These are phyloP conservation scores for Eutrigla gurnardus DNA, from an alignment of 2,797 vertebrate genomes.

Conservation along the genomic window DNA sequence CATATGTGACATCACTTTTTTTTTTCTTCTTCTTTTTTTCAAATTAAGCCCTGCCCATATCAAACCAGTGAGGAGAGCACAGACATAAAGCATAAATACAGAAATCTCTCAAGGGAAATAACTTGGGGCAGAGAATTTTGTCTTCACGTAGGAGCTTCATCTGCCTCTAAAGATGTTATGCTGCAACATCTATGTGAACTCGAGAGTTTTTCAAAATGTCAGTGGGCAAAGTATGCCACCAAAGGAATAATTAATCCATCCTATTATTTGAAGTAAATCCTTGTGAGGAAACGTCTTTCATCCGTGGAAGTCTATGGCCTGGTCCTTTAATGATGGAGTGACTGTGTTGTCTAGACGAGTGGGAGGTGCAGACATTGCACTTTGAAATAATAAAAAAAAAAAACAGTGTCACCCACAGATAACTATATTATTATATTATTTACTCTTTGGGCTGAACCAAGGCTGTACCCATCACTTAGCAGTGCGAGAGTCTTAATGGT, in stretches of 20 bases:
- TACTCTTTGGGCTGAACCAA: slow-evolving; percentile 4
- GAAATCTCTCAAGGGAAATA: neutral
- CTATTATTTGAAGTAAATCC: slow-evolving; percentile 20
- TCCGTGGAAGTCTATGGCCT: slow-evolving; percentile 4
- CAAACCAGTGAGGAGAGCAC: neutral
- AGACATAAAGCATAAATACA: neutral
- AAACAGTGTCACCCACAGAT: slow-evolving; percentile 32
- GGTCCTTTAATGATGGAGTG: slow-evolving; percentile 39
- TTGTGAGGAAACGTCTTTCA: slow-evolving; percentile 20
- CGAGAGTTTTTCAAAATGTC: neutral
- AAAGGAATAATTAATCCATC: slow-evolving; percentile 18
- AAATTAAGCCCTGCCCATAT: neutral
- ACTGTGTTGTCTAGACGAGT: slow-evolving; percentile 56
- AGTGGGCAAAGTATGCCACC: neutral
- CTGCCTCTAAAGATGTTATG: neutral
- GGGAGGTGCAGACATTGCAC: slow-evolving; percentile 34
- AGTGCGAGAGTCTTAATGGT: slow-evolving; percentile 35
- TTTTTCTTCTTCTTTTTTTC: neutral
- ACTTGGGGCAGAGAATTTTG: neutral
- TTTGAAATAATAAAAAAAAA: slow-evolving; percentile 13
- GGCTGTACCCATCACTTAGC: slow-evolving; percentile 32
- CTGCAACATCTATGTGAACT: neutral
- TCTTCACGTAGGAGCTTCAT: neutral
- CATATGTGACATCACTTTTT: neutral
- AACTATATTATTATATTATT: slow-evolving; percentile 56